phyloP scores from a whole-genome alignment of 2,113 vertebrate genomes.

The Thinocorus orbignyianus region DNA sequence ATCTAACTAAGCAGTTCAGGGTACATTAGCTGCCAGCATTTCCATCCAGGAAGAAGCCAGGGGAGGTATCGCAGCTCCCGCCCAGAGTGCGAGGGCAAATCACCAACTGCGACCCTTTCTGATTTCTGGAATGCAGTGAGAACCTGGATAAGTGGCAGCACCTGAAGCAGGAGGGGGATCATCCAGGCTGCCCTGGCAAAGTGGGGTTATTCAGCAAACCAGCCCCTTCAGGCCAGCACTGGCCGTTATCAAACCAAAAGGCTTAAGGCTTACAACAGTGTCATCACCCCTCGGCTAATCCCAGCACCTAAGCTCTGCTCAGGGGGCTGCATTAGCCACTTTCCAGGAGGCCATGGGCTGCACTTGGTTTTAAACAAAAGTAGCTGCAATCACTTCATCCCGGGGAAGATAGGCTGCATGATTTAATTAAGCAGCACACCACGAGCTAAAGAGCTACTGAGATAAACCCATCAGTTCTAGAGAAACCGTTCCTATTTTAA shows the following conservation, averaged over 20 bases:
- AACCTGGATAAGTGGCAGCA: neutral
- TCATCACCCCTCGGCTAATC: slow-evolving; percentile 8
- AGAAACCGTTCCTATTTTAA: slow-evolving; percentile 59
- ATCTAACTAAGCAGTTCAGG: slow-evolving; percentile 61
- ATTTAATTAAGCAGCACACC: slow-evolving; percentile 45
- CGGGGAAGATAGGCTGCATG: neutral
- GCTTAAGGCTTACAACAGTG: neutral
- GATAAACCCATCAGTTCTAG: slow-evolving; percentile 55
- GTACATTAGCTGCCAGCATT: slow-evolving; percentile 15
- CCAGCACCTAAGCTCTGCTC: neutral
- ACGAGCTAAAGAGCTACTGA: slow-evolving; percentile 38
- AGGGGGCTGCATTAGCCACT: neutral
- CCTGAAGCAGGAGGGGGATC: neutral
- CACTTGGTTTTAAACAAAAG: neutral
- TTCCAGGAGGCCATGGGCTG: neutral
- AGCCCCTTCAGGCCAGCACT: neutral
- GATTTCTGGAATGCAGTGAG: slow-evolving; percentile 12
- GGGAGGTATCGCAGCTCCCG: neutral
- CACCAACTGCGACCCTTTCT: neutral
- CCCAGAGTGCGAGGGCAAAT: neutral
- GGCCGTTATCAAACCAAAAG: neutral
- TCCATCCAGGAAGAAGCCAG: slow-evolving; percentile 2
- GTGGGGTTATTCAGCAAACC: neutral
- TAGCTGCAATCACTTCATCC: neutral
- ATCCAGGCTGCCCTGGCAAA: neutral